Evolutionary conservation across 2,888 invertebrate species (phyloP).

Genomic region (Ceramica pisi): DNA sequence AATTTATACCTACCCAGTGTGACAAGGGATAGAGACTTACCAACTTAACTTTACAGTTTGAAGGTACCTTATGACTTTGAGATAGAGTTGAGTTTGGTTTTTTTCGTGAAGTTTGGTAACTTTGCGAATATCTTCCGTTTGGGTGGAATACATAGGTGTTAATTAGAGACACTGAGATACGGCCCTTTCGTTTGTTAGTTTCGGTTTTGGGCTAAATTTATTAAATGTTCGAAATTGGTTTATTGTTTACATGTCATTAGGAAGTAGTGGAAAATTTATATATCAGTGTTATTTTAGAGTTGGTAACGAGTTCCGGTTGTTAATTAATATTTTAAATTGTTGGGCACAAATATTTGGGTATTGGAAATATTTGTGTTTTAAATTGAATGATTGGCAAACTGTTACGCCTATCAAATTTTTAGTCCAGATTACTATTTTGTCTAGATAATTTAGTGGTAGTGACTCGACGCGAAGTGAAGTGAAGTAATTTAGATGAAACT

Average conservation of each 20-base stretch:
- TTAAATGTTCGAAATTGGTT: constrained; percentile 61
- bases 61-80: constrained; percentile 20
- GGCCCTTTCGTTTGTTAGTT: constrained; percentile 71
- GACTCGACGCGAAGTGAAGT: no score
- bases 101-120: constrained; percentile 7
- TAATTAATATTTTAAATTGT: constrained; percentile 18
- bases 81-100: constrained; percentile 38
- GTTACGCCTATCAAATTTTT: neutral
- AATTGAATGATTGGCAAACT: constrained; percentile 10
- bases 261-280: constrained; percentile 31
- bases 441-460: no score
- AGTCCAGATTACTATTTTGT: no score
- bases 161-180: constrained; percentile 70
- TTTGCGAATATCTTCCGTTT: constrained; percentile 58
- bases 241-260: constrained; percentile 61
- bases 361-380: constrained; percentile 30
- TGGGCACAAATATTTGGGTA: constrained; percentile 14
- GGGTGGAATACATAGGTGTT: constrained; percentile 71
- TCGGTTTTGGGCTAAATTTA: constrained; percentile 61
- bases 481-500: no score
- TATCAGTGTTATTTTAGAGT: constrained; percentile 19
- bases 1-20: constrained; percentile 67
- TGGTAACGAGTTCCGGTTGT: constrained; percentile 12
- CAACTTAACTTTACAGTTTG: constrained; percentile 29
- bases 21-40: constrained; percentile 65